Percentiles rank a stretch among this genome's conserved stretches.
phyloP scores from a whole-genome alignment of 1,140 invertebrate species.

The Drosophila virilis region DNA sequence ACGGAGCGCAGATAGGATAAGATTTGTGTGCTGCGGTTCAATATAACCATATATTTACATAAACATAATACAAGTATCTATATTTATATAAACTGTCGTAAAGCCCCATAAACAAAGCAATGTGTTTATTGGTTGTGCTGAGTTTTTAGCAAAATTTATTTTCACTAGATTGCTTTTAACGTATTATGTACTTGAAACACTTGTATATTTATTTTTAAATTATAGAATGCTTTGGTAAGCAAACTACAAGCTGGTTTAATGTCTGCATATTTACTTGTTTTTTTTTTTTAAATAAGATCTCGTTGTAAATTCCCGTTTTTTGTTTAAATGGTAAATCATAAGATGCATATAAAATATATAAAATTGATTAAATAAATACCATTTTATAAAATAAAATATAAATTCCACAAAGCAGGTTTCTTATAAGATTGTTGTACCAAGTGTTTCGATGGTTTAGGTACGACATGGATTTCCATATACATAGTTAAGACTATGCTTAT shows the following conservation, averaged over 20 bases:
- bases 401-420: not conserved
- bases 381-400: constrained; percentile 63
- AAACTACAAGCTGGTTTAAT: constrained; percentile 29
- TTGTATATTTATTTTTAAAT: constrained; percentile 59
- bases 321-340: constrained; percentile 65
- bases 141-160: constrained; percentile 30
- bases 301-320: constrained; percentile 73
- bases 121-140: constrained; percentile 11
- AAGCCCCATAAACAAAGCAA: constrained; percentile 11
- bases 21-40: constrained; percentile 13
- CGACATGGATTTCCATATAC: too few species aligned
- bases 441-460: too few species aligned
- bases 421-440: too few species aligned
- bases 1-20: constrained; percentile 64
- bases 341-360: constrained; percentile 38
- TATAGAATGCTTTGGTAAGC: constrained; percentile 32
- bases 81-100: constrained; percentile 48
- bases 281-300: constrained; percentile 72
- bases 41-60: constrained; percentile 42
- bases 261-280: constrained; percentile 57
- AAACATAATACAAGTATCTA: constrained; percentile 42
- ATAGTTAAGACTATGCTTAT: too few species aligned
- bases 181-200: constrained; percentile 33
- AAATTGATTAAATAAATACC: constrained; percentile 32
- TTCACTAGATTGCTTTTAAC: constrained; percentile 19